Conservation (phyloP, 2,888 invertebrate species). For the Allygus modestus region DNA sequence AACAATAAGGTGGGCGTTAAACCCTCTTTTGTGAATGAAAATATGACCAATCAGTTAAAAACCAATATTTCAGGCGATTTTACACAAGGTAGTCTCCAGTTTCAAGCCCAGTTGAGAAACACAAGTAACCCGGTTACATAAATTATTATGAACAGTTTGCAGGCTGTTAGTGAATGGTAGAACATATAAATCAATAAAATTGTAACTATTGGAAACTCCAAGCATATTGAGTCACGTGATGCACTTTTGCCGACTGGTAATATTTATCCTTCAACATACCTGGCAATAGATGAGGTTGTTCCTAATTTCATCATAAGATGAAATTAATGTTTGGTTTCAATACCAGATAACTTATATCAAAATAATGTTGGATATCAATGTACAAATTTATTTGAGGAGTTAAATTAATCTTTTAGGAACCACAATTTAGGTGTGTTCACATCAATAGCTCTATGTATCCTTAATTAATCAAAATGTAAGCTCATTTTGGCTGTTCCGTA, state of each 20-base stretch:
- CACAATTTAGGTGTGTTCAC: neutral
- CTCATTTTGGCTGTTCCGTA: neutral
- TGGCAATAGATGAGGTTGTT: neutral
- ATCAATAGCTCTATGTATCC: neutral
- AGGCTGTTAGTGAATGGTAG: neutral
- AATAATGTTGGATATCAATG: neutral
- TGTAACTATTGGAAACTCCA: neutral
- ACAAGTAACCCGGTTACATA: neutral
- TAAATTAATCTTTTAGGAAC: neutral
- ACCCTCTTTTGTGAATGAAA: too few relatives aligned
- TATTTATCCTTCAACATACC: neutral
- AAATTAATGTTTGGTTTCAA: neutral
- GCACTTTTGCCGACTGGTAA: neutral
- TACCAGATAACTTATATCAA: neutral
- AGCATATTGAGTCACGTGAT: neutral
- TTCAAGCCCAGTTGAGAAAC: neutral
- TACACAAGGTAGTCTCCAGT: neutral
- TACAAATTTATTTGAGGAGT: neutral
- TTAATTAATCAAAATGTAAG: neutral
- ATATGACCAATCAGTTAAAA: too few relatives aligned
- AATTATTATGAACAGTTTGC: neutral
- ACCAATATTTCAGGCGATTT: slow-evolving; percentile 9
- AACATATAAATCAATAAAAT: neutral
- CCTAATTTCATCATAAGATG: neutral
- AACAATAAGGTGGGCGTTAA: too few relatives aligned